Base-by-base conservation (phyloP, 2,888 invertebrate species). In the Drosophila cyrtoloma region DNA sequence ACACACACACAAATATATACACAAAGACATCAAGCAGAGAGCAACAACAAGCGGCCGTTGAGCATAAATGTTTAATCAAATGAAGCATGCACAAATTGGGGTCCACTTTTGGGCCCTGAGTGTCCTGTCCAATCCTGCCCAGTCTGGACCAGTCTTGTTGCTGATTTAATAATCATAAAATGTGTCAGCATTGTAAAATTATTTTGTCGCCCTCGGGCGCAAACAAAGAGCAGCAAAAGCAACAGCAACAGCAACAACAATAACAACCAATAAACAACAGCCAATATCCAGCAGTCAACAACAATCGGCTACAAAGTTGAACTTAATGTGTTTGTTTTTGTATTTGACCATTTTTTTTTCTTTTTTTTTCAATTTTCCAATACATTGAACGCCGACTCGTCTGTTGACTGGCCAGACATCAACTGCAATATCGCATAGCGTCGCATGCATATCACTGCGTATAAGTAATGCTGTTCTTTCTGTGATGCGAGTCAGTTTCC, bases 101-200 rank as follows among this genome's bases (percentile, higher is more conserved):
- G 78, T 76, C 79, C 90, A 73, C 70, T 81, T 75, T 83, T 71
- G 75, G 79, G 53, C 37, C 35, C 56, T 50, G 73, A 69, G 80
- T 79, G 58, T 79, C 57, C 77, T 61, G 51, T 57, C 47, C 62
- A 47, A 50, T 51, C 42, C 63, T 61, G 66, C n/a, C 9, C 58
- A 32, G 44, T 28, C n/a, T 14, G 50, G 75, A 30, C 42, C 78
- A 59, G 62, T 65, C 82, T 63, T 66, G 62, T 61, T 66, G 72
- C 82, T 84, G 84, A 90, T 90, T 87, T 89, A 87, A 87, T 87
- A 90, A 88, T 86, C 89, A 87, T 88, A 88, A 87, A 90, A 88
- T 90, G 89, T 90, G 90, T 86, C 86, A 88, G 89, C 72, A 82
- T 80, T 90, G 86, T 87, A 87, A 86, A 86, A 86, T 86, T 86